phyloP scores from a whole-genome alignment of 2,113 vertebrate species.

The Spheniscus mendiculus region DNA sequence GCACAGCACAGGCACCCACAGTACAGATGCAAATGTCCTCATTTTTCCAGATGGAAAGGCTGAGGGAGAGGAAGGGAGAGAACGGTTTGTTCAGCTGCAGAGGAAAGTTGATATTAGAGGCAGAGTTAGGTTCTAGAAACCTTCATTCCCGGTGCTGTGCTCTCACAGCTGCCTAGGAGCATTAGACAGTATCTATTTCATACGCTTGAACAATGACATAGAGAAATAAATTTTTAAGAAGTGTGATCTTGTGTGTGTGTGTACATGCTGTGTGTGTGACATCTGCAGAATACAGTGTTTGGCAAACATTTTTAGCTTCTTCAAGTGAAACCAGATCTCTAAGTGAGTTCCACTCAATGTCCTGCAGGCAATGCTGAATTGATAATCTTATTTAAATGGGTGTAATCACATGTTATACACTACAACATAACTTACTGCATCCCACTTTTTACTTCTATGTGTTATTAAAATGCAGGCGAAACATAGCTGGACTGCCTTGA shows the following conservation, averaged over 20 bases:
- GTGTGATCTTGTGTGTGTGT: background rate
- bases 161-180: background rate
- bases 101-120: background rate
- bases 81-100: constrained; percentile 17
- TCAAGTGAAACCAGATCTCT: background rate
- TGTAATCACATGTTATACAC: background rate
- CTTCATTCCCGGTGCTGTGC: background rate
- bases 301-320: background rate
- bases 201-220: background rate
- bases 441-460: background rate
- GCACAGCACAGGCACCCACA: background rate
- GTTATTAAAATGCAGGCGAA: background rate
- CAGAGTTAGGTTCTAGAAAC: background rate
- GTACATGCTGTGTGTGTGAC: rapidly evolving
- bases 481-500: background rate
- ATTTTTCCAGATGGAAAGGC: constrained; percentile 43
- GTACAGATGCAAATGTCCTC: constrained; percentile 16
- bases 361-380: background rate
- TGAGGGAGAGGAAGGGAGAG: constrained; percentile 7
- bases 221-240: background rate
- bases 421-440: background rate
- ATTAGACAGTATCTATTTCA: background rate
- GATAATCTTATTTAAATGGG: background rate
- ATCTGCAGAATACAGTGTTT: background rate
- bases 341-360: background rate